Evolutionary conservation across 64 coral and sea anemone genomes (phyloP).

Genomic region (Stichodactyla mertensii): DNA sequence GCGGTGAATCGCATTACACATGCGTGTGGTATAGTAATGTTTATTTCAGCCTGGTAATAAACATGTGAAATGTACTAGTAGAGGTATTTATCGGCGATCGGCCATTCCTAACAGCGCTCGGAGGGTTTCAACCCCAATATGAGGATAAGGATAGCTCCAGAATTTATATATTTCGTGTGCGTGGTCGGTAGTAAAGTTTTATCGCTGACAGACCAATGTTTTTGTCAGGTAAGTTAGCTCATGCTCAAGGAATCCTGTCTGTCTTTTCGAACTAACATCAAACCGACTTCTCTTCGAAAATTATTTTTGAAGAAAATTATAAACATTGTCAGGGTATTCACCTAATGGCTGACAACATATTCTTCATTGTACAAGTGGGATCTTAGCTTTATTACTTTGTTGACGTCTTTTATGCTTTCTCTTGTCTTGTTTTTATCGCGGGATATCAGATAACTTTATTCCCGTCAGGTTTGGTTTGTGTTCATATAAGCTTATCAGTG

Average conservation of each 20-base stretch:
- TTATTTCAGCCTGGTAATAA: slow-evolving; percentile 3
- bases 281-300: background rate
- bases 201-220: slow-evolving; percentile 58
- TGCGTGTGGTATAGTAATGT: background rate
- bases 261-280: background rate
- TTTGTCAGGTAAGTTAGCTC: slow-evolving; percentile 59
- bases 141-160: slow-evolving; percentile 10
- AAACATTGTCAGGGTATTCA: slow-evolving; percentile 11
- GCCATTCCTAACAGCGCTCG: background rate
- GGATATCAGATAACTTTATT: background rate
- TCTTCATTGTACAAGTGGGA: background rate
- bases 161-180: slow-evolving; percentile 28
- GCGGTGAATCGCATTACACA: slow-evolving; percentile 37
- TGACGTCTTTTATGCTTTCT: background rate
- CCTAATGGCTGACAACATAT: background rate
- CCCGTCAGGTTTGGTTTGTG: background rate
- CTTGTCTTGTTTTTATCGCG: background rate
- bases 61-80: background rate
- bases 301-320: background rate
- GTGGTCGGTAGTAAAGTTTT: slow-evolving; percentile 7
- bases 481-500: too few relatives aligned
- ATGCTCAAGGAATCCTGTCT: background rate
- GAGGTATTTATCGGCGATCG: background rate
- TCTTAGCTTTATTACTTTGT: background rate
- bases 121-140: background rate